Evolutionary conservation across 2,113 vertebrate species (phyloP).

Genomic region (Chaenocephalus aceratus): DNA sequence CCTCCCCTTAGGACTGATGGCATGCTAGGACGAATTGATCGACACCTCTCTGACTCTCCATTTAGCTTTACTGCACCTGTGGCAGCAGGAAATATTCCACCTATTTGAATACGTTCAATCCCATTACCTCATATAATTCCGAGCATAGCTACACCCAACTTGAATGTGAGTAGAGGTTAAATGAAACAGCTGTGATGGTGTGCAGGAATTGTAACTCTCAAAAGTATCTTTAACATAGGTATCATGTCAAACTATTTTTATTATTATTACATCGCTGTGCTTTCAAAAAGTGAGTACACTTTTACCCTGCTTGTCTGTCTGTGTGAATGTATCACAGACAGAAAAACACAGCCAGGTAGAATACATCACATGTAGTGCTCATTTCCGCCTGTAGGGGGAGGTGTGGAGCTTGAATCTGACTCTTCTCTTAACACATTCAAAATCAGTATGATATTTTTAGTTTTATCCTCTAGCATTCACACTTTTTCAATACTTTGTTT

Average conservation of each 20-base stretch:
- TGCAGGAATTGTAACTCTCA: background rate
- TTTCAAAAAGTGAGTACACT: conserved; percentile 13
- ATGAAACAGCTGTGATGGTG: background rate
- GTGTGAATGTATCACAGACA: conserved; percentile 24
- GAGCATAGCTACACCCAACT: background rate
- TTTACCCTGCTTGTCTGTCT: background rate
- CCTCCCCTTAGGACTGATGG: background rate
- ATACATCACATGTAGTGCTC: conserved; percentile 8
- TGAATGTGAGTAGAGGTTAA: conserved; percentile 1
- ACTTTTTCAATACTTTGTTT: conserved; percentile 30
- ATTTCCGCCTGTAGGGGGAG: conserved; percentile 67
- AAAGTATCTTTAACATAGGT: background rate
- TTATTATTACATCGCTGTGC: background rate
- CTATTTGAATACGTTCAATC: background rate
- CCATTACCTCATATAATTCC: conserved; percentile 6
- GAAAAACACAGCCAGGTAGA: conserved; percentile 22
- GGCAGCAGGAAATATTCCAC: background rate
- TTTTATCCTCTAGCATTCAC: conserved; percentile 19
- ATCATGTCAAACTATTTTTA: background rate
- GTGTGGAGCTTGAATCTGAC: conserved; percentile 64
- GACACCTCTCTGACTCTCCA: background rate
- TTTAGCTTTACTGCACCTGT: conserved; percentile 5
- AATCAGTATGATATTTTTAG: background rate
- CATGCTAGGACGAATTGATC: background rate
- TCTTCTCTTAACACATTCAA: background rate